A percentile compares a stretch with the other conserved stretches of the same genome.
Evolutionary conservation across 2,797 vertebrate species (phyloP).

Genomic region (Cyprinodon diabolis): DNA sequence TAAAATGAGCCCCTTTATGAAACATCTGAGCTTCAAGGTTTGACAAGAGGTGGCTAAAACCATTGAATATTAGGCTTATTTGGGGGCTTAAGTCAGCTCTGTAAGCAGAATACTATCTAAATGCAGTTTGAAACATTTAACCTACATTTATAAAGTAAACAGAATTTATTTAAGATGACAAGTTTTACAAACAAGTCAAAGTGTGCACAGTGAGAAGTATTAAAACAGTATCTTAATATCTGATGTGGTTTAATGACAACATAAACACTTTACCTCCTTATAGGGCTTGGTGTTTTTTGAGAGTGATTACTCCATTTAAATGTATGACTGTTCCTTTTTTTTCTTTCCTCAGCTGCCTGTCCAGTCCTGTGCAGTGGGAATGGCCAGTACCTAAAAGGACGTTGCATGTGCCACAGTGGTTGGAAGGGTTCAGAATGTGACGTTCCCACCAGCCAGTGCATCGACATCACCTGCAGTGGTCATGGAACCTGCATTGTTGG

Average conservation of each 20-base stretch:
- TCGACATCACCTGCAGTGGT: slow-evolving; percentile 93
- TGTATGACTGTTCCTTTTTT: slow-evolving; percentile 54
- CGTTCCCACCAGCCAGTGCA: slow-evolving; percentile 95
- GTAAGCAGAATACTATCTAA: too few species aligned
- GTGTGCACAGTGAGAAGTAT: too few species aligned
- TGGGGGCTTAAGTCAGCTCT: too few species aligned
- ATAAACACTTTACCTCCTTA: slow-evolving; percentile 26
- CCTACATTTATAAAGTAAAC: too few species aligned
- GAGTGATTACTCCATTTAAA: slow-evolving; percentile 56
- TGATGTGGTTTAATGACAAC: slow-evolving; percentile 5
- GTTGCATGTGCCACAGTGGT: slow-evolving; percentile 97
- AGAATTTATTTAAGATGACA: too few species aligned
- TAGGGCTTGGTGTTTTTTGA: slow-evolving; percentile 20
- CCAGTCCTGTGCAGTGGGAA: slow-evolving; percentile 98
- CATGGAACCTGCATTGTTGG: slow-evolving; percentile 96
- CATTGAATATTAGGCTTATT: too few species aligned
- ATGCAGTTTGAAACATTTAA: too few species aligned
- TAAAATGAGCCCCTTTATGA: too few species aligned
- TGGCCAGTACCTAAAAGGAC: slow-evolving; percentile 96
- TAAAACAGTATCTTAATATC: background rate
- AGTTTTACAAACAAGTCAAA: too few species aligned
- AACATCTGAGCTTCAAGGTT: too few species aligned
- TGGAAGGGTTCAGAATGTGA: slow-evolving; percentile 98
- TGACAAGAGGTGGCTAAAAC: too few species aligned
- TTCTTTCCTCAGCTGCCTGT: slow-evolving; percentile 87